These are phyloP conservation scores for Crotalus horridus DNA, from an alignment of 2,113 vertebrate species.

Conservation along the genomic window DNA sequence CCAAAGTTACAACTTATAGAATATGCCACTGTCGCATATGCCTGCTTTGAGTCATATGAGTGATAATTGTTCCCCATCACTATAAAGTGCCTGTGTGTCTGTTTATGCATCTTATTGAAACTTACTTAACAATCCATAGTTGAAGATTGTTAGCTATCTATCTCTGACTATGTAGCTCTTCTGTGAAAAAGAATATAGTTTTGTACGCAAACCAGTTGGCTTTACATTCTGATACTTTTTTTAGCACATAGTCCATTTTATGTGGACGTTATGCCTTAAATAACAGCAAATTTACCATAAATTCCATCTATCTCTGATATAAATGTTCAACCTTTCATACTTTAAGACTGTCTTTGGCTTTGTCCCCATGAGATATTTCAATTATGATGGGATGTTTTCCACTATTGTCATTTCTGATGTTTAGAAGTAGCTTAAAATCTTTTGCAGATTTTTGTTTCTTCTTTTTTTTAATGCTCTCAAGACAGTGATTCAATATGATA, in stretches of 20 bases:
- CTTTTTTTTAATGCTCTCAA: conserved; percentile 22
- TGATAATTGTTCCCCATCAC: not conserved
- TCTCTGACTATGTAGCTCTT: not conserved
- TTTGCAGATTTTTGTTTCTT: not conserved
- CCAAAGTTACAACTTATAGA: not conserved
- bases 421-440: conserved; percentile 14
- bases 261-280: not conserved
- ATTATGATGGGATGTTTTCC: conserved; percentile 20
- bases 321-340: conserved; percentile 2
- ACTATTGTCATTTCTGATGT: not conserved
- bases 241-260: not conserved
- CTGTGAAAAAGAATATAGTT: not conserved
- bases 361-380: not conserved
- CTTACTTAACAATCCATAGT: not conserved
- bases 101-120: not conserved
- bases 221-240: not conserved
- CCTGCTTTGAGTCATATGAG: not conserved
- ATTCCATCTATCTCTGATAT: not conserved
- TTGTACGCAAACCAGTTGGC: not conserved
- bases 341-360: not conserved
- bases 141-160: not conserved
- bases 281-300: not conserved
- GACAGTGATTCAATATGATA: conserved; percentile 18
- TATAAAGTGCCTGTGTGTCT: not conserved
- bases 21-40: not conserved